Conservation (phyloP, 2,113 vertebrate genomes). For the Urocolius indicus region DNA sequence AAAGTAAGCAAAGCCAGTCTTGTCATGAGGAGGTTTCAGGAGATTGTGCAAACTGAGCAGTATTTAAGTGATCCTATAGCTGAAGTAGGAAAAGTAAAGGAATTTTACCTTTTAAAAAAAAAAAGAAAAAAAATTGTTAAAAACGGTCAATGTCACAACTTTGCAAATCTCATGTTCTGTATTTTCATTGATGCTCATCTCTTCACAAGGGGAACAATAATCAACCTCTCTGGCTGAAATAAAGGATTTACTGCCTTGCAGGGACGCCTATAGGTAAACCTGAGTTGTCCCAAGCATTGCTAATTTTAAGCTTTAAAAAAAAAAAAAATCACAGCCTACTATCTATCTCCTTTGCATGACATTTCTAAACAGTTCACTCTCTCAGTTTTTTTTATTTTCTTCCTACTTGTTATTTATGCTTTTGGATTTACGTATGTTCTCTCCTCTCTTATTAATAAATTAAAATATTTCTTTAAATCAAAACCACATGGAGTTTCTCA, state of each 20-base stretch:
- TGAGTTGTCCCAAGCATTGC: not conserved
- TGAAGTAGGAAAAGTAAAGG: not conserved
- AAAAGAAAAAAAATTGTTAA: not conserved
- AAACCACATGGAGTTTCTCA: not conserved
- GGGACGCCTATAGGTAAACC: not conserved
- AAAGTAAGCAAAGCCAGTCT: not conserved
- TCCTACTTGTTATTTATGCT: not conserved
- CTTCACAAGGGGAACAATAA: not conserved
- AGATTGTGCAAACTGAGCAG: accelerated
- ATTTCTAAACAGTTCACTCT: not conserved
- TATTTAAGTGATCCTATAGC: not conserved
- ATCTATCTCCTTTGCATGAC: not conserved
- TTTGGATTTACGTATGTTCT: not conserved
- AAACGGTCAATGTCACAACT: not conserved
- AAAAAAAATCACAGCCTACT: not conserved
- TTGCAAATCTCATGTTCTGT: not conserved
- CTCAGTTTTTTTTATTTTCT: not conserved
- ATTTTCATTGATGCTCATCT: not conserved
- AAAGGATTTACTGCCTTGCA: not conserved
- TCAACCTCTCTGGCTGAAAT: not conserved
- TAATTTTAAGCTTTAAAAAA: not conserved
- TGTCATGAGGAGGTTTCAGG: not conserved
- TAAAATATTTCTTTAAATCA: not conserved
- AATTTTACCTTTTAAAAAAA: too few species aligned
- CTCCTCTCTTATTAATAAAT: not conserved